Conservation (phyloP, 2,888 invertebrate species). For the Dicyrtoma fusca region DNA sequence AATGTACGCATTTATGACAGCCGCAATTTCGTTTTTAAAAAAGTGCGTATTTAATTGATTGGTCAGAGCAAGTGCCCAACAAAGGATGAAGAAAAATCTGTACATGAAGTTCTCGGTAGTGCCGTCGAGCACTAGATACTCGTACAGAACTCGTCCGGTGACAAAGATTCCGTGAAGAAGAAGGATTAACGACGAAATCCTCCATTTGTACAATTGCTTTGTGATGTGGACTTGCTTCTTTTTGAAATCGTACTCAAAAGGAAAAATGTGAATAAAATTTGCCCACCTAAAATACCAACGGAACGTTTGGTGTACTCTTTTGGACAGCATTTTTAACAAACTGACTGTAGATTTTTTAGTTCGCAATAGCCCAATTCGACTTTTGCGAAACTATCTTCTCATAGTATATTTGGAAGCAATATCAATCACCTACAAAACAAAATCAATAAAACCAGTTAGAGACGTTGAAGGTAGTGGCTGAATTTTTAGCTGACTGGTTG, state of each 20-base stretch:
- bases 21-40: not conserved
- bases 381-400: no score
- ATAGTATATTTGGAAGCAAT: no score
- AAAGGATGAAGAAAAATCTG: not conserved
- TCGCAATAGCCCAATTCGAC: no score
- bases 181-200: not conserved
- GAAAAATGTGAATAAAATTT: constrained; percentile 7
- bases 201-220: not conserved
- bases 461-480: no score
- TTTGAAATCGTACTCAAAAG: not conserved
- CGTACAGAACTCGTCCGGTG: not conserved
- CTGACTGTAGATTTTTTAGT: no score
- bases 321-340: no score
- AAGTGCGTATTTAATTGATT: not conserved
- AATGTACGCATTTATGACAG: not conserved
- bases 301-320: not conserved
- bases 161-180: not conserved
- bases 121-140: not conserved
- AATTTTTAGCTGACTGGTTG: no score
- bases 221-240: not conserved
- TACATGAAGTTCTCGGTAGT: not conserved
- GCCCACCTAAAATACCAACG: not conserved
- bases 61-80: not conserved
- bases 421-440: no score
- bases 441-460: no score